Conservation (phyloP, 2,888 invertebrate genomes). For the Cosmorhoe ocellata region DNA sequence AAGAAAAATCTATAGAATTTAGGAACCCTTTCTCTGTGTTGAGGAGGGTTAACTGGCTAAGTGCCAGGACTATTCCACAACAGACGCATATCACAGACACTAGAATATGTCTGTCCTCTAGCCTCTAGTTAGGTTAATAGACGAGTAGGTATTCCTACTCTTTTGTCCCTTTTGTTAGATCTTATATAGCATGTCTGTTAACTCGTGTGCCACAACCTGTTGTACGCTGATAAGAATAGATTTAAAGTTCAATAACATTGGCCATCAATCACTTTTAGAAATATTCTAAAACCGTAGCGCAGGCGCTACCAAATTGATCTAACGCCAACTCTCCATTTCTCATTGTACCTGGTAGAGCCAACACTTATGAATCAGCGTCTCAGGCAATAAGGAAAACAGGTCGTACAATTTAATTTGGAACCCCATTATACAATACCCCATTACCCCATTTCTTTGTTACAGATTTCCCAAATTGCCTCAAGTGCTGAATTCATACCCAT, state of each 20-base stretch:
- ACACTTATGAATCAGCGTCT: slow-evolving; percentile 3
- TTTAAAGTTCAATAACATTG: slow-evolving; percentile 13
- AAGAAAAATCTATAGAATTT: no score
- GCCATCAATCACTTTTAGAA: slow-evolving; percentile 1
- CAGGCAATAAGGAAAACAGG: slow-evolving; percentile 12
- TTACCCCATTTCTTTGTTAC: slow-evolving; percentile 40
- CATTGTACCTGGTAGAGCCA: background rate
- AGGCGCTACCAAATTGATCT: slow-evolving; percentile 9
- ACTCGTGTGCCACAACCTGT: no score
- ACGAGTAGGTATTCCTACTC: no score
- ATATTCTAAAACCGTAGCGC: background rate
- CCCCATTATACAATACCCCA: no score
- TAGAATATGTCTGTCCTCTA: no score
- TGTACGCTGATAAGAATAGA: background rate
- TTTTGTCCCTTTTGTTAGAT: no score
- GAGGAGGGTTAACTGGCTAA: no score
- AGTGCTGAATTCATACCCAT: slow-evolving; percentile 34
- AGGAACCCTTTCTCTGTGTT: no score
- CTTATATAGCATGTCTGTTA: no score
- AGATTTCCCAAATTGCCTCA: slow-evolving; percentile 32
- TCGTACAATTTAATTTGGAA: slow-evolving; percentile 13
- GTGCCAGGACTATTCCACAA: no score
- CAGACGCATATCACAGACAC: no score
- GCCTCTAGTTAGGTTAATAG: no score
- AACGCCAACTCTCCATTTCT: slow-evolving; percentile 10